A percentile compares a stretch with the other conserved stretches of the same genome.
Evolutionary conservation across 2,113 vertebrate genomes (phyloP).

Genomic region (Sminthopsis crassicaudata): DNA sequence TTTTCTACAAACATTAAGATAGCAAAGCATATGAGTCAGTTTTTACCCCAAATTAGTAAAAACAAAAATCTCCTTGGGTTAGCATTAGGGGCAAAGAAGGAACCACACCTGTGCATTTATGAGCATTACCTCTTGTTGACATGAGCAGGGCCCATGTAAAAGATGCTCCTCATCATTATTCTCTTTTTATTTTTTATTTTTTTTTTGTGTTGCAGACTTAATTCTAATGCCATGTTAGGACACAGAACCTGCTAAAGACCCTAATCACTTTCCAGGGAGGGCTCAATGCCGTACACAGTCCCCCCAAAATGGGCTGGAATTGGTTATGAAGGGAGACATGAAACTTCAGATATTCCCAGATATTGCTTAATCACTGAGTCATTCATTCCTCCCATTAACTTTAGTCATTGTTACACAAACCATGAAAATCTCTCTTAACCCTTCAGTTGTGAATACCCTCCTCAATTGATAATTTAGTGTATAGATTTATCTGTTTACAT

Average conservation of each 20-base stretch:
- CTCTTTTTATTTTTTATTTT: background rate
- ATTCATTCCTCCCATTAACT: background rate
- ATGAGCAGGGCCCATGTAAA: background rate
- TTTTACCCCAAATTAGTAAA: background rate
- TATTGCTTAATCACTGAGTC: background rate
- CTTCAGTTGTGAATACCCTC: background rate
- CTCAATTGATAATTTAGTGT: background rate
- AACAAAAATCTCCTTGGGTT: background rate
- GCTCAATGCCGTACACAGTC: background rate
- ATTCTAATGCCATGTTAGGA: background rate
- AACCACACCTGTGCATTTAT: background rate
- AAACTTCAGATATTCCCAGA: background rate
- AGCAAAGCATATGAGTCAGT: background rate
- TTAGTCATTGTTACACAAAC: background rate
- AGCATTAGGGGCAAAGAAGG: background rate
- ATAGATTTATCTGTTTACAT: background rate
- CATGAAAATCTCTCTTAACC: background rate
- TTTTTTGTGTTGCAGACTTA: background rate
- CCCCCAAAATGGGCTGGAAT: background rate
- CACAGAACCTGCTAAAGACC: background rate
- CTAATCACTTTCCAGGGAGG: background rate
- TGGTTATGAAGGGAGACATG: background rate
- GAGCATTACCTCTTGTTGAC: background rate
- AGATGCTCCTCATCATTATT: background rate
- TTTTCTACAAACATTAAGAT: background rate